These are phyloP conservation scores for Ephestia elutella DNA, from an alignment of 1,140 invertebrate genomes.

Conservation along the genomic window DNA sequence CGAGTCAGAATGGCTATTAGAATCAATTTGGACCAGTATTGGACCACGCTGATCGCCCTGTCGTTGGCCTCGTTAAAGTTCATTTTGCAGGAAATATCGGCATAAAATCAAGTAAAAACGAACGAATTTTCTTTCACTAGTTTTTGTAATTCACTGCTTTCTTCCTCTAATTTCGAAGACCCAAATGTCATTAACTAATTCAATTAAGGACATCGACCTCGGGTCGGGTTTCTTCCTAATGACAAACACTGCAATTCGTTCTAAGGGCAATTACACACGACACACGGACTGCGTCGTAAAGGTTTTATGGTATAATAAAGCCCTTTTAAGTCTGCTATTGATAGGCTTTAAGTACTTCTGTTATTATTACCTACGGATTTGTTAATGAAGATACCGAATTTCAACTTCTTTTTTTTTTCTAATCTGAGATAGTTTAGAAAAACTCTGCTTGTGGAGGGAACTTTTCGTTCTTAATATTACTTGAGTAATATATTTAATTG, in stretches of 20 bases:
- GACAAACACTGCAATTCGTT: neutral
- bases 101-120: too few relatives aligned
- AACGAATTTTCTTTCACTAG: neutral
- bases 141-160: neutral
- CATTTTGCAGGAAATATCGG: too few relatives aligned
- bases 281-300: neutral
- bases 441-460: too few relatives aligned
- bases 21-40: too few relatives aligned
- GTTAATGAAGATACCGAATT: too few relatives aligned
- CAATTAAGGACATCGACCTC: neutral
- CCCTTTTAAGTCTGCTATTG: neutral
- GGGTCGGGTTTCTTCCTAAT: neutral
- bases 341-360: neutral
- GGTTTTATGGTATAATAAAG: neutral
- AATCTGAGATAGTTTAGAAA: too few relatives aligned
- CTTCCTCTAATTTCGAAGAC: neutral
- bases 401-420: too few relatives aligned
- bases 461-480: too few relatives aligned
- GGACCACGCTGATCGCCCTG: too few relatives aligned
- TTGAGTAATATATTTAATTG: too few relatives aligned
- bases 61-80: too few relatives aligned
- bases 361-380: neutral
- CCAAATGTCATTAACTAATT: neutral
- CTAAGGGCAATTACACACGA: constrained; percentile 3
- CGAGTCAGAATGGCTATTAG: too few relatives aligned